phyloP scores from a whole-genome alignment of 37 sponge, comb jelly and placozoan genomes.

The Crambe crambe region DNA sequence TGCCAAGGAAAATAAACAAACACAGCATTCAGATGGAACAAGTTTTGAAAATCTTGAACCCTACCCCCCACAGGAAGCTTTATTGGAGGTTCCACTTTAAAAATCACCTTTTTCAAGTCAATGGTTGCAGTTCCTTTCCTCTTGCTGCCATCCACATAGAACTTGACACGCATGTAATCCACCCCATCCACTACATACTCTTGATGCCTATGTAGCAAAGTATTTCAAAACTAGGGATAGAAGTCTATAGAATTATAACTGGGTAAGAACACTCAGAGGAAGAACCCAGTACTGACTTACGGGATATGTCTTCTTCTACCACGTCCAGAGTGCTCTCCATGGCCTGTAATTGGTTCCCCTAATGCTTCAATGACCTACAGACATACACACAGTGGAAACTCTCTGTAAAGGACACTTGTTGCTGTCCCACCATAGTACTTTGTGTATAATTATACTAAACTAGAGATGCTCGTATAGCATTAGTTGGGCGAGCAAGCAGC shows the following conservation, averaged over 20 bases:
- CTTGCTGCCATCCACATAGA: conserved; percentile 77
- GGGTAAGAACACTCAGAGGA: too few species aligned
- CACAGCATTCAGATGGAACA: background rate
- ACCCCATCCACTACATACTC: conserved; percentile 76
- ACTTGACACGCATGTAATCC: conserved; percentile 73
- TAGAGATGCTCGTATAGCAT: too few species aligned
- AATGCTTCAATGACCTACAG: conserved; percentile 45
- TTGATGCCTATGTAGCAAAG: conserved; percentile 42
- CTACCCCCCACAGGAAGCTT: background rate
- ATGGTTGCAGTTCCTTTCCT: conserved; percentile 63
- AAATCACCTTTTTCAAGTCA: conserved; percentile 82
- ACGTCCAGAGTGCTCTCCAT: conserved; percentile 75
- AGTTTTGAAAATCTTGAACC: background rate
- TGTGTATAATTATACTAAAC: too few species aligned
- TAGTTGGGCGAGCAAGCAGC: too few species aligned
- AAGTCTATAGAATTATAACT: too few species aligned
- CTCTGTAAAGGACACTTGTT: too few species aligned
- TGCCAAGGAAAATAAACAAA: background rate
- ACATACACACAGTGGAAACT: too few species aligned
- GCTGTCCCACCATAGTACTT: too few species aligned
- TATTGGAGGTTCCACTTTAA: too few species aligned
- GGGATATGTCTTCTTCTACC: conserved; percentile 66
- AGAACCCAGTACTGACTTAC: too few species aligned
- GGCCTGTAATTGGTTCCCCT: conserved; percentile 78
- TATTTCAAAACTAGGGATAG: too few species aligned